Conservation (phyloP, 2,888 invertebrate species). For the Notocelia uddmanniana region DNA sequence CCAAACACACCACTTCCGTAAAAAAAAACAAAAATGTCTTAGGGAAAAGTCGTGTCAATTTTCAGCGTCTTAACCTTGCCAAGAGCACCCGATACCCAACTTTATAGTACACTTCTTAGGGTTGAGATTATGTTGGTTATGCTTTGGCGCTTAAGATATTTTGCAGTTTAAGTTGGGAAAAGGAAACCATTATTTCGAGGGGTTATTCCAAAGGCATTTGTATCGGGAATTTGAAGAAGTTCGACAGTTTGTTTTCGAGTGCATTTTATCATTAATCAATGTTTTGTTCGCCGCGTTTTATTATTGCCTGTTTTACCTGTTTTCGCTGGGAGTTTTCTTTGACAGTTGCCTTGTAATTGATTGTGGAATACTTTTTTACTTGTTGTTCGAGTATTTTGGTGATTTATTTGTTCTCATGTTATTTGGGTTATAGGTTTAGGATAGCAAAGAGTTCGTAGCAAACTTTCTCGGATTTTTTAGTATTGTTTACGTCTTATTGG, state of each 20-base stretch:
- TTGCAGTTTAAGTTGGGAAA: constrained; percentile 55
- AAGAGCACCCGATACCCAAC: constrained; percentile 50
- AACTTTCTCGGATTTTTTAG: background rate
- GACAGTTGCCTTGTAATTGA: constrained; percentile 81
- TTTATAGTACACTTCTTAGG: background rate
- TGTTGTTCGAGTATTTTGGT: constrained; percentile 39
- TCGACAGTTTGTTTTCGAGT: constrained; percentile 86
- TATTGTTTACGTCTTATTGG: background rate
- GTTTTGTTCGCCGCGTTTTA: constrained; percentile 80
- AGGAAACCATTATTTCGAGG: constrained; percentile 85
- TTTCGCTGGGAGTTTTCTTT: constrained; percentile 70
- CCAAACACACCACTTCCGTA: constrained; percentile 80
- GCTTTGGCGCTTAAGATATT: constrained; percentile 56
- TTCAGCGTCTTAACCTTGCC: constrained; percentile 63
- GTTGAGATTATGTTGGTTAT: constrained; percentile 49
- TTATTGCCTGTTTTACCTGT: constrained; percentile 80
- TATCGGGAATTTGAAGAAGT: constrained; percentile 85
- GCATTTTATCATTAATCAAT: constrained; percentile 85
- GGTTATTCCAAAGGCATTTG: constrained; percentile 82
- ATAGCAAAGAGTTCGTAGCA: constrained; percentile 14
- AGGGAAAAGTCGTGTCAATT: constrained; percentile 66
- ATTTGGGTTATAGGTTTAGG: constrained; percentile 20
- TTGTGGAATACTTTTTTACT: constrained; percentile 65
- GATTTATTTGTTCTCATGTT: constrained; percentile 45
- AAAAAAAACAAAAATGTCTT: constrained; percentile 76